These are phyloP conservation scores for Tiliacea aurago DNA, from an alignment of 2,888 invertebrate species.

Conservation along the genomic window DNA sequence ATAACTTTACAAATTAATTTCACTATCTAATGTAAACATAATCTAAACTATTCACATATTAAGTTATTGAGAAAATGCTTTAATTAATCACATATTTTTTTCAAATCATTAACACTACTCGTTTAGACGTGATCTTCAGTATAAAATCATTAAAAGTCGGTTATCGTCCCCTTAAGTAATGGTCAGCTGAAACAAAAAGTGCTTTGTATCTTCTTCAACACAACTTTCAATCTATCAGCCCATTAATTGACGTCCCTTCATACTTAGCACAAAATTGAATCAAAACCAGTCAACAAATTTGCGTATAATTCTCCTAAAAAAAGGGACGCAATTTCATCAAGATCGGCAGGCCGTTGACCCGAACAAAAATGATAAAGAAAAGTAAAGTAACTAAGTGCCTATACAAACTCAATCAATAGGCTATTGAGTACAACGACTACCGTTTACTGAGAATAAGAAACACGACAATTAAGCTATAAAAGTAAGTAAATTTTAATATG, in stretches of 20 bases:
- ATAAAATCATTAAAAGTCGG: too few relatives aligned
- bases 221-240: slow-evolving; percentile 24
- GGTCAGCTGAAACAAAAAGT: slow-evolving; percentile 1
- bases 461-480: slow-evolving; percentile 15
- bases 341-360: slow-evolving; percentile 21
- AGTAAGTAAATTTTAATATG: slow-evolving; percentile 23
- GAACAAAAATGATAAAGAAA: slow-evolving; percentile 43
- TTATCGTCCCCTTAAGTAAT: slow-evolving; percentile 9
- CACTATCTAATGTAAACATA: too few relatives aligned
- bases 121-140: too few relatives aligned
- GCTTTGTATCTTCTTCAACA: background rate
- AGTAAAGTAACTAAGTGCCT: slow-evolving; percentile 43
- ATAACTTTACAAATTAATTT: too few relatives aligned
- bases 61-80: too few relatives aligned
- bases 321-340: slow-evolving; percentile 28
- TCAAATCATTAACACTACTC: too few relatives aligned
- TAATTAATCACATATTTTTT: too few relatives aligned
- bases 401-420: slow-evolving; percentile 37
- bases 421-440: slow-evolving; percentile 29
- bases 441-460: slow-evolving; percentile 30
- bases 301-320: slow-evolving; percentile 30
- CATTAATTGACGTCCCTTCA: slow-evolving; percentile 28
- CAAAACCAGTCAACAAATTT: slow-evolving; percentile 21
- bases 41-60: too few relatives aligned
- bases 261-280: slow-evolving; percentile 30